These are phyloP conservation scores for Venturia canescens DNA, from an alignment of 1,140 invertebrate species.

Conservation along the genomic window DNA sequence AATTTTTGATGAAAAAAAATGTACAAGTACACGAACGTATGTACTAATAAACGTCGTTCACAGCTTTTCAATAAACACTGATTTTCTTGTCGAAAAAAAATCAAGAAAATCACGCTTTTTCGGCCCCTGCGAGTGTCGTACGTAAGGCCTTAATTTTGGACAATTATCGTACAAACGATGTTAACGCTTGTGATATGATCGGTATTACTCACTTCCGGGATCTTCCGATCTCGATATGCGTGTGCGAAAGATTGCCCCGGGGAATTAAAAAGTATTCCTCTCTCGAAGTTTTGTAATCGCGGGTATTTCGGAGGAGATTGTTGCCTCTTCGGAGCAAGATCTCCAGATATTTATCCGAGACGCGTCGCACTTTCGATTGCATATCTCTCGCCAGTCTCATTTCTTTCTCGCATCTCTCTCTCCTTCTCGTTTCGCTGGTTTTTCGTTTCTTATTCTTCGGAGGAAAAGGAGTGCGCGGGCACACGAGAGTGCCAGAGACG, in stretches of 20 bases:
- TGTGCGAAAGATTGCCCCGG: neutral
- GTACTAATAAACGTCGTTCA: too few relatives aligned
- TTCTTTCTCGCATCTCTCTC: neutral
- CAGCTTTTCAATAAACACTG: too few relatives aligned
- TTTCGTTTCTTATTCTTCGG: neutral
- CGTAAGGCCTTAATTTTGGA: too few relatives aligned
- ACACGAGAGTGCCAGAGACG: too few relatives aligned
- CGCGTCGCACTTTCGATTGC: constrained; percentile 31
- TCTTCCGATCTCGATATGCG: constrained; percentile 12
- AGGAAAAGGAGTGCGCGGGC: too few relatives aligned
- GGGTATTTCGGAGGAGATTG: constrained; percentile 25
- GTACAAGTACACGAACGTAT: too few relatives aligned
- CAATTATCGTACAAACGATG: neutral
- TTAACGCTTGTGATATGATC: neutral
- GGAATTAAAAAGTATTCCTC: constrained; percentile 33
- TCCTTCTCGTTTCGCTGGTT: neutral
- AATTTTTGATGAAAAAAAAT: too few relatives aligned
- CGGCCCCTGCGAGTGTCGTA: too few relatives aligned
- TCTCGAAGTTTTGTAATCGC: constrained; percentile 12
- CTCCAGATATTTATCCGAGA: neutral
- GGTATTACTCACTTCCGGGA: constrained; percentile 13
- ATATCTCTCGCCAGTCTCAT: neutral
- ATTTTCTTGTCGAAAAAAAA: too few relatives aligned
- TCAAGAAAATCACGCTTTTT: too few relatives aligned
- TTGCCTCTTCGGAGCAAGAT: neutral